Conservation (phyloP, 2,888 invertebrate species). For the Tiliacea aurago region DNA sequence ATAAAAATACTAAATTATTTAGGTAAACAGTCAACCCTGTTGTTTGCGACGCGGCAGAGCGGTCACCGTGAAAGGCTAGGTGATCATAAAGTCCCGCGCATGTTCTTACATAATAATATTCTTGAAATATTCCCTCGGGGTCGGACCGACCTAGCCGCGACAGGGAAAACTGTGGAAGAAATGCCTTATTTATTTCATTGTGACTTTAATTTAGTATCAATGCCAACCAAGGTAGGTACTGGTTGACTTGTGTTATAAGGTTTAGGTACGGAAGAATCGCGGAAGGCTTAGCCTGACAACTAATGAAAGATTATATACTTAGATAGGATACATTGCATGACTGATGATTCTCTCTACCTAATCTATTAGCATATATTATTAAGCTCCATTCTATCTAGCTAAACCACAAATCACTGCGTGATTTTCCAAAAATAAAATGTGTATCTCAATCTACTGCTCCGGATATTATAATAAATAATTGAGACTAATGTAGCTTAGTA, state of each 20-base stretch:
- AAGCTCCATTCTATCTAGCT: background rate
- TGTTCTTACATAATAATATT: slow-evolving; percentile 91
- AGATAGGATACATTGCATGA: background rate
- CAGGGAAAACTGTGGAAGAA: slow-evolving; percentile 65
- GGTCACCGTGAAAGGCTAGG: slow-evolving; percentile 89
- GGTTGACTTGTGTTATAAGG: background rate
- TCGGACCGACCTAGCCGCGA: slow-evolving; percentile 69
- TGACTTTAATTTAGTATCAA: background rate
- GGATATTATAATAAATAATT: no score
- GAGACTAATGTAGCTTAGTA: no score
- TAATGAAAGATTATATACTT: background rate
- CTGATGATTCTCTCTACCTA: background rate
- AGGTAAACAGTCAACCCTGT: slow-evolving; percentile 75
- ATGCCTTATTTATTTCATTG: background rate
- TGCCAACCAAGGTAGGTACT: background rate
- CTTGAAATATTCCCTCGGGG: slow-evolving; percentile 85
- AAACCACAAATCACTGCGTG: background rate
- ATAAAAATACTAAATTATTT: slow-evolving; percentile 23
- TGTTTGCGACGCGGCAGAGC: slow-evolving; percentile 77
- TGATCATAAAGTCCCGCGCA: slow-evolving; percentile 89
- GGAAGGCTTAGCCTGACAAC: background rate
- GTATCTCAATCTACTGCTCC: no score
- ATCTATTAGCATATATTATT: background rate
- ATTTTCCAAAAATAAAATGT: background rate
- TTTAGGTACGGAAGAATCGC: background rate